A percentile compares a stretch with the other conserved stretches of the same genome.
Evolutionary conservation across 1,140 invertebrate species (phyloP).

Genomic region (Gryon sp.): DNA sequence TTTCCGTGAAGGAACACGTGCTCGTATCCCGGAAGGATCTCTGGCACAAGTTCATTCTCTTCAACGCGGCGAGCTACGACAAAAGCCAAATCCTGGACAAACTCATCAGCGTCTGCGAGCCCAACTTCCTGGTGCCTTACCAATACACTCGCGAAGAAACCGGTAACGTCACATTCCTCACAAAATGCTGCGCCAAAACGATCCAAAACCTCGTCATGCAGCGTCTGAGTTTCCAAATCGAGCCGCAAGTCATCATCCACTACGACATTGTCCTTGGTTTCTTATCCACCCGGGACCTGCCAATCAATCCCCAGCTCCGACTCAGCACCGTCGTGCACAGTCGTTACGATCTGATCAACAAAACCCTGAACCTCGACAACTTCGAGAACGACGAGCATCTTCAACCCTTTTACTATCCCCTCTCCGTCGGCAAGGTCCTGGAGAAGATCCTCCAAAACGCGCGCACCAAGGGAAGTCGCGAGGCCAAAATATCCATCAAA

Average conservation of each 20-base stretch:
- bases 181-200: constrained; percentile 64
- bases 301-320: constrained; percentile 66
- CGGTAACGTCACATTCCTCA: constrained; percentile 69
- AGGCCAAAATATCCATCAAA: constrained; percentile 68
- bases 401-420: constrained; percentile 71
- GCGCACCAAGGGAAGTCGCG: constrained; percentile 58
- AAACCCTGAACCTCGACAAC: constrained; percentile 71
- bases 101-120: constrained; percentile 66
- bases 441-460: constrained; percentile 68
- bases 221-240: constrained; percentile 63
- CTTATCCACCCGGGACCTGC: constrained; percentile 63
- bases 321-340: constrained; percentile 64
- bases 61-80: constrained; percentile 59
- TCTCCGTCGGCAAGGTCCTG: constrained; percentile 69
- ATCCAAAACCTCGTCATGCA: constrained; percentile 72
- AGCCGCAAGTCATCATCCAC: constrained; percentile 59
- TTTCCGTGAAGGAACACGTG: constrained; percentile 63
- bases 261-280: constrained; percentile 75
- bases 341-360: constrained; percentile 68
- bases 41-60: constrained; percentile 78
- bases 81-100: constrained; percentile 64
- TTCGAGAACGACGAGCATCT: constrained; percentile 73
- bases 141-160: constrained; percentile 68
- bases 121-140: constrained; percentile 71
- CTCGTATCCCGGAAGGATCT: constrained; percentile 71